These are phyloP conservation scores for Sarcophaga caerulescens DNA, from an alignment of 2,888 invertebrate species.

Conservation along the genomic window DNA sequence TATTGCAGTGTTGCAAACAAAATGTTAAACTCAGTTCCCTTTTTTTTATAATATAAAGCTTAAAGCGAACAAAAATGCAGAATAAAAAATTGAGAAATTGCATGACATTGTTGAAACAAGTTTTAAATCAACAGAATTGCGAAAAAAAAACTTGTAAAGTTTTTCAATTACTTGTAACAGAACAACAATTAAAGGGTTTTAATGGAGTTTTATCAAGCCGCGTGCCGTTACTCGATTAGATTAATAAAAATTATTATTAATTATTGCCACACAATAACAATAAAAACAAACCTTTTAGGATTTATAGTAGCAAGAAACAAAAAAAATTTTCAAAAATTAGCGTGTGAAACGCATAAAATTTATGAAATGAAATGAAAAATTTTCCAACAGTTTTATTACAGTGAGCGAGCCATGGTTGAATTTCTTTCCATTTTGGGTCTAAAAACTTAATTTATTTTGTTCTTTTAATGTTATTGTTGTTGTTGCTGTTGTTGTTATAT, in stretches of 20 bases:
- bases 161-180: slow-evolving; percentile 8
- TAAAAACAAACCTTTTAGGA: neutral
- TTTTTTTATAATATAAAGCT: too few species aligned
- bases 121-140: slow-evolving; percentile 22
- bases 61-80: too few species aligned
- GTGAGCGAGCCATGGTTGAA: neutral
- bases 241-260: slow-evolving; percentile 3
- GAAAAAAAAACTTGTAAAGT: slow-evolving; percentile 6
- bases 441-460: neutral
- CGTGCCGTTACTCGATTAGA: neutral
- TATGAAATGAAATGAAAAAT: neutral
- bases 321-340: slow-evolving; percentile 9
- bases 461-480: too few species aligned
- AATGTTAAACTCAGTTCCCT: too few species aligned
- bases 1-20: too few species aligned
- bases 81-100: slow-evolving; percentile 4
- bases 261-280: slow-evolving; percentile 17
- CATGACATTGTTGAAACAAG: slow-evolving; percentile 46
- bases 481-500: neutral
- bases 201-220: neutral
- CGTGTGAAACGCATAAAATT: slow-evolving; percentile 28
- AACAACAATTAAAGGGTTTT: slow-evolving; percentile 28
- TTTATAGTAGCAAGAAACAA: neutral
- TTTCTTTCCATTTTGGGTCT: neutral
- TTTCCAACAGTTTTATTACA: neutral